Conservation (phyloP, 2,888 invertebrate species). For the Lissocephala sabroskyi region DNA sequence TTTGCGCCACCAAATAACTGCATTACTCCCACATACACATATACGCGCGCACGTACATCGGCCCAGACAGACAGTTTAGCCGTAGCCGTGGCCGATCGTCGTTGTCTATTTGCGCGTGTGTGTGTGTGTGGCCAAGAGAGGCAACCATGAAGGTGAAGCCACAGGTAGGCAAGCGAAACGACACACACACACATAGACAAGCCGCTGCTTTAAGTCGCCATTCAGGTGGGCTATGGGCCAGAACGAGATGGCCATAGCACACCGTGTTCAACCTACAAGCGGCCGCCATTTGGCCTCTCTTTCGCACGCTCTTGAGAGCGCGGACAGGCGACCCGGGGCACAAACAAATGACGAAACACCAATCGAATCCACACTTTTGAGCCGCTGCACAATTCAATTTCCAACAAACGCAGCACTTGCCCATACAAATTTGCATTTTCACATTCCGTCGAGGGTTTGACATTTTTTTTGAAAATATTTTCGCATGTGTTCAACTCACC, state of each 20-base stretch:
- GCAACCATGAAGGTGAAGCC: constrained; percentile 34
- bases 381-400: too few relatives aligned
- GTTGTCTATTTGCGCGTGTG: constrained; percentile 8
- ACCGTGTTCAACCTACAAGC: too few relatives aligned
- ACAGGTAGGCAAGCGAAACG: constrained; percentile 42
- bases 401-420: too few relatives aligned
- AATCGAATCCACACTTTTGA: too few relatives aligned
- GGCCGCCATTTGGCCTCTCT: neutral
- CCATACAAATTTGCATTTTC: too few relatives aligned
- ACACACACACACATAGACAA: constrained; percentile 7
- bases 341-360: too few relatives aligned
- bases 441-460: too few relatives aligned
- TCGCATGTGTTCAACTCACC: too few relatives aligned
- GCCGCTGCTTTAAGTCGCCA: too few relatives aligned
- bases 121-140: constrained; percentile 23
- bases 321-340: too few relatives aligned
- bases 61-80: neutral
- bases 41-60: constrained; percentile 7
- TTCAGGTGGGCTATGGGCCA: constrained; percentile 17
- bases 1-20: constrained; percentile 13
- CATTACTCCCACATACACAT: constrained; percentile 17
- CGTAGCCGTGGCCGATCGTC: constrained; percentile 23
- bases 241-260: constrained; percentile 26
- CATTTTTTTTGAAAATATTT: too few relatives aligned
- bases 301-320: constrained; percentile 18